Conservation (phyloP, 2,888 invertebrate genomes). For the Pollenia angustigena region DNA sequence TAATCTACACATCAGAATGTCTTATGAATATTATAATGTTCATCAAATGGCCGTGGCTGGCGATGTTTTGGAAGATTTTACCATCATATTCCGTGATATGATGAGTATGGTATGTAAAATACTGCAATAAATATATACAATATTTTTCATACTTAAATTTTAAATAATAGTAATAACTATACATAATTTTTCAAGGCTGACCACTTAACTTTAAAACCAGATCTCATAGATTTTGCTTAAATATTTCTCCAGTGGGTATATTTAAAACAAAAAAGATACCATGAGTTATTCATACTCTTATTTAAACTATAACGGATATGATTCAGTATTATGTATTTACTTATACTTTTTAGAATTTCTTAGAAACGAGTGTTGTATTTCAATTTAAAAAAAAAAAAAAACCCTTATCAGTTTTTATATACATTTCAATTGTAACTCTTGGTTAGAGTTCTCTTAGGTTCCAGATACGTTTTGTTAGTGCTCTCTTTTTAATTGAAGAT, state of each 20-base stretch:
- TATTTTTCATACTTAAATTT: conserved; percentile 11
- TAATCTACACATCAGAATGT: conserved; percentile 85
- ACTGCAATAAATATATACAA: background rate
- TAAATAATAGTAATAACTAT: background rate
- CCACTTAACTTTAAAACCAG: background rate
- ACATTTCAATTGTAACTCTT: too few relatives aligned
- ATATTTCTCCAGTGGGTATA: conserved; percentile 22
- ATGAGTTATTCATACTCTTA: background rate
- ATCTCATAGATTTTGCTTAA: background rate
- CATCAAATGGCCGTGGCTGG: conserved; percentile 87
- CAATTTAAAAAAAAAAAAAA: background rate
- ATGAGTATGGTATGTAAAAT: conserved; percentile 87
- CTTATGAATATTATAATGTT: conserved; percentile 86
- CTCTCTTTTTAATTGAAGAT: conserved; percentile 22
- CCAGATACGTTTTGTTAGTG: conserved; percentile 20
- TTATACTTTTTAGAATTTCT: conserved; percentile 13
- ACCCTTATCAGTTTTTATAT: conserved; percentile 23
- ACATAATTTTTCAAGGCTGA: conserved; percentile 21
- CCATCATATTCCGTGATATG: conserved; percentile 88
- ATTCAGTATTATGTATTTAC: conserved; percentile 32
- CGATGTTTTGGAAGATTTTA: conserved; percentile 90
- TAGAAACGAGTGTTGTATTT: conserved; percentile 14
- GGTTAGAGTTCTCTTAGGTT: conserved; percentile 7
- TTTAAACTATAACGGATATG: conserved; percentile 13
- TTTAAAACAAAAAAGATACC: background rate